A percentile compares a stretch with the other conserved stretches of the same genome.
Evolutionary conservation across 2,797 vertebrate genomes (phyloP).

Genomic region (Takifugu rubripes): DNA sequence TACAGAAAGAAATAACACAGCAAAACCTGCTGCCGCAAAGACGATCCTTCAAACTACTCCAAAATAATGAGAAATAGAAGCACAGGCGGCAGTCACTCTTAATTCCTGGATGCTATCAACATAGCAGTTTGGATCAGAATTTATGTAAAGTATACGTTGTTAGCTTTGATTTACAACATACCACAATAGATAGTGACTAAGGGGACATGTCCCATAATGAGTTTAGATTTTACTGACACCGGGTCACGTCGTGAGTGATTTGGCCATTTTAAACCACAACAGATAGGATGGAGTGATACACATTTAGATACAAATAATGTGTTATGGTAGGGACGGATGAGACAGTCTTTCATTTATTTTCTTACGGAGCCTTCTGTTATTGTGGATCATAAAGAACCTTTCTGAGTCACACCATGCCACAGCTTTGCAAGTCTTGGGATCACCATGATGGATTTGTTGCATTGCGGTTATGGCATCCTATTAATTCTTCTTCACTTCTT

Average conservation of each 20-base stretch:
- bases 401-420: no score
- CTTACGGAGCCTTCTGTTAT: neutral
- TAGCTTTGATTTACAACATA: constrained; percentile 49
- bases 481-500: neutral
- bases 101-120: constrained; percentile 39
- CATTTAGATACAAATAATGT: constrained; percentile 8
- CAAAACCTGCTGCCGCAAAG: constrained; percentile 39
- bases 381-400: neutral
- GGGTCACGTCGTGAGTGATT: constrained; percentile 50
- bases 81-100: constrained; percentile 19
- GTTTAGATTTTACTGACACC: constrained; percentile 61
- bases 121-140: constrained; percentile 32
- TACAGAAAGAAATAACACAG: constrained; percentile 50
- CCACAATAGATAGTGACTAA: constrained; percentile 57
- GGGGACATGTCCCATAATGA: constrained; percentile 57
- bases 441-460: neutral
- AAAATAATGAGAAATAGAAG: constrained; percentile 42
- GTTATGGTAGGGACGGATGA: constrained; percentile 17
- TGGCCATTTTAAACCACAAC: constrained; percentile 4
- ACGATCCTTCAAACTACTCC: constrained; percentile 37
- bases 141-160: constrained; percentile 31
- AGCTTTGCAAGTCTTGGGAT: no score
- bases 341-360: constrained; percentile 1
- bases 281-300: no score
- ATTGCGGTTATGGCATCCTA: neutral